Conservation (phyloP, 2,888 invertebrate genomes). For the Sympetrum striolatum region DNA sequence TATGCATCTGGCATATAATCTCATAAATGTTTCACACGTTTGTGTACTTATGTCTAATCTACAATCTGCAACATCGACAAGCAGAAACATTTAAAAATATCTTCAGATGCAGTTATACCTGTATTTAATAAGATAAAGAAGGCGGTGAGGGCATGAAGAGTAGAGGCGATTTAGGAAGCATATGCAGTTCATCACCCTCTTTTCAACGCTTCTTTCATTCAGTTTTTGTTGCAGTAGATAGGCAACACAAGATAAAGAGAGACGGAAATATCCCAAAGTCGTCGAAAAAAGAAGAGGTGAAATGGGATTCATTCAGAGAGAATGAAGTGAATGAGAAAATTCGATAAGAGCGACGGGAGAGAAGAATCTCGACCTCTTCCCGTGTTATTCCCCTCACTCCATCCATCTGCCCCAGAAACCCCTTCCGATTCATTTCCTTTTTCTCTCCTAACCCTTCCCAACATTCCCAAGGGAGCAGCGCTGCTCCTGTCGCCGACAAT, state of each 20-base stretch:
- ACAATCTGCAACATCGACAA: too few relatives aligned
- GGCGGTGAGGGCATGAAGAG: too few relatives aligned
- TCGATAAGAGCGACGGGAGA: not conserved
- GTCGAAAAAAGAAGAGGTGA: not conserved
- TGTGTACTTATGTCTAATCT: too few relatives aligned
- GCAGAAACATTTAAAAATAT: too few relatives aligned
- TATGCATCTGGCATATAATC: too few relatives aligned
- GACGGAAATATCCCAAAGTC: not conserved
- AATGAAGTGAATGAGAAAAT: not conserved
- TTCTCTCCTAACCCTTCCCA: not conserved
- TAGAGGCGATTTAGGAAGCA: too few relatives aligned
- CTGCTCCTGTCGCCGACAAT: slow-evolving; percentile 4
- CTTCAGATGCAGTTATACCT: too few relatives aligned
- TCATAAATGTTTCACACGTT: too few relatives aligned
- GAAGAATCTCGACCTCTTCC: not conserved
- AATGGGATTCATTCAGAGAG: slow-evolving; percentile 6
- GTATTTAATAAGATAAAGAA: too few relatives aligned
- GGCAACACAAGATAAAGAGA: not conserved
- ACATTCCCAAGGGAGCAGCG: not conserved
- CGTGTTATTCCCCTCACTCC: not conserved
- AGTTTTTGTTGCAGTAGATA: not conserved
- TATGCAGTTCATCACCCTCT: not conserved
- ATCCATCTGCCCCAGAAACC: not conserved
- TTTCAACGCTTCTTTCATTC: not conserved
- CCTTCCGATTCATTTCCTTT: not conserved